A percentile compares a stretch with the other conserved stretches of the same genome.
Evolutionary conservation across 1,140 invertebrate species (phyloP).

Genomic region (Drosophila erecta): DNA sequence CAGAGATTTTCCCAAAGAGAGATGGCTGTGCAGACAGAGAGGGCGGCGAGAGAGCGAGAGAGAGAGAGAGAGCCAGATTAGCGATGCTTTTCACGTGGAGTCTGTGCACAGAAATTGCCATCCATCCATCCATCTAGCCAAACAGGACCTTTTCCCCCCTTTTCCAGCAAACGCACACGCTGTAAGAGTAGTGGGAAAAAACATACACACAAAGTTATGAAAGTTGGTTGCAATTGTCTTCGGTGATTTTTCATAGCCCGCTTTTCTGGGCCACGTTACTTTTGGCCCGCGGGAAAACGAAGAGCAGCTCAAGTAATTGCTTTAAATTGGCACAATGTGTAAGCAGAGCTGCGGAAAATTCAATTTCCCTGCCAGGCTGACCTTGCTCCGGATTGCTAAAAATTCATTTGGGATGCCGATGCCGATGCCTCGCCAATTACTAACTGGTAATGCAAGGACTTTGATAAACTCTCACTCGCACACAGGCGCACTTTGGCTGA

Average conservation of each 20-base stretch:
- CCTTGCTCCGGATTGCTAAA: slow-evolving; percentile 29
- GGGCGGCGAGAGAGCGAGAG: slow-evolving; percentile 11
- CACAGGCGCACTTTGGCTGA: background rate
- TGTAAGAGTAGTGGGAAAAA: slow-evolving; percentile 30
- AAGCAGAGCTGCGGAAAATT: slow-evolving; percentile 37
- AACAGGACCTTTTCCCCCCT: background rate
- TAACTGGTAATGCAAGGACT: slow-evolving; percentile 16
- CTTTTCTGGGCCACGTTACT: slow-evolving; percentile 50
- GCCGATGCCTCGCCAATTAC: slow-evolving; percentile 21
- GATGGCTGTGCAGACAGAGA: background rate
- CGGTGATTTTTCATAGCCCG: slow-evolving; percentile 70
- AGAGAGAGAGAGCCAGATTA: slow-evolving; percentile 11
- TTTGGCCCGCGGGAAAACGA: slow-evolving; percentile 3
- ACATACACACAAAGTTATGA: slow-evolving; percentile 59
- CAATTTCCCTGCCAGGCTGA: slow-evolving; percentile 26
- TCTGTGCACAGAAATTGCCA: slow-evolving; percentile 71
- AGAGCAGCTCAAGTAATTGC: slow-evolving; percentile 34
- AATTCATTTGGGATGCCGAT: slow-evolving; percentile 27
- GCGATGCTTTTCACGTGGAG: slow-evolving; percentile 63
- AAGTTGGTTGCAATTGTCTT: slow-evolving; percentile 68
- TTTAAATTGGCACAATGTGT: slow-evolving; percentile 73
- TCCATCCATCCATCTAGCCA: slow-evolving; percentile 34
- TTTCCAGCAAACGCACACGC: slow-evolving; percentile 7
- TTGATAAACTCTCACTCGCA: slow-evolving; percentile 17
- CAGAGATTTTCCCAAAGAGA: slow-evolving; percentile 42